These are phyloP conservation scores for Clytia hemisphaerica DNA, from an alignment of 30 jellyfish, hydroid and myxozoan genomes.

Conservation along the genomic window DNA sequence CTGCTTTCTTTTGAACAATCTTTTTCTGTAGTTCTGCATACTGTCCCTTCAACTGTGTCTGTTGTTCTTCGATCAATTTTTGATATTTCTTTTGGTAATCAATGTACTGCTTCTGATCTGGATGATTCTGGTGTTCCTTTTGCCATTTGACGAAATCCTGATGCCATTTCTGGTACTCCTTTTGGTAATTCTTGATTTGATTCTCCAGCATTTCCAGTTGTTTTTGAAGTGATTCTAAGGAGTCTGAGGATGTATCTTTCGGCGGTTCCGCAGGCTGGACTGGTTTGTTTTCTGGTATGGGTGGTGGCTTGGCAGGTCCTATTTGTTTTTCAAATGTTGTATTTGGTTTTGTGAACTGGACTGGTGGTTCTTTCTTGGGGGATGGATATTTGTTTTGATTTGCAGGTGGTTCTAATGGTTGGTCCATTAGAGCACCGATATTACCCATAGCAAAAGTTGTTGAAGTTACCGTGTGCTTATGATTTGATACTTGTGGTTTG, in stretches of 20 bases:
- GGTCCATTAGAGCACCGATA: not conserved
- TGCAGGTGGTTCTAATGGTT: conserved; percentile 6
- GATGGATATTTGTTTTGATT: too few relatives aligned
- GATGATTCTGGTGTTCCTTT: conserved; percentile 84
- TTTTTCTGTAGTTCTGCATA: conserved; percentile 61
- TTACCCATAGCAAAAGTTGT: too few relatives aligned
- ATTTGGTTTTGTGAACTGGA: not conserved
- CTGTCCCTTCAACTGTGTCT: conserved; percentile 54
- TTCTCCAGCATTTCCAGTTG: conserved; percentile 51
- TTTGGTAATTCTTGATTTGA: conserved; percentile 72
- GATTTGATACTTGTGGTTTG: too few relatives aligned
- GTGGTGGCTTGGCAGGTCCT: not conserved
- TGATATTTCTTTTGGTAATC: conserved; percentile 85
- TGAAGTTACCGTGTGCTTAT: too few relatives aligned
- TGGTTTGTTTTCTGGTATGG: not conserved
- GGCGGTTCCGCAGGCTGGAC: not conserved
- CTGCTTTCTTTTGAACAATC: conserved; percentile 25
- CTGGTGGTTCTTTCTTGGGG: too few relatives aligned
- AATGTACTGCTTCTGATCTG: conserved; percentile 76
- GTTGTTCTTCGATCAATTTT: conserved; percentile 77
- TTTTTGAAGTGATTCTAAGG: conserved; percentile 14
- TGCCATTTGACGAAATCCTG: conserved; percentile 75
- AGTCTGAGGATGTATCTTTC: conserved; percentile 23
- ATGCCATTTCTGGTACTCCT: conserved; percentile 85
- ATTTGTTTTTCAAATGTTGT: not conserved